Evolutionary conservation across 2,113 vertebrate genomes (phyloP).

Genomic region (Melanostigma gelatinosum): DNA sequence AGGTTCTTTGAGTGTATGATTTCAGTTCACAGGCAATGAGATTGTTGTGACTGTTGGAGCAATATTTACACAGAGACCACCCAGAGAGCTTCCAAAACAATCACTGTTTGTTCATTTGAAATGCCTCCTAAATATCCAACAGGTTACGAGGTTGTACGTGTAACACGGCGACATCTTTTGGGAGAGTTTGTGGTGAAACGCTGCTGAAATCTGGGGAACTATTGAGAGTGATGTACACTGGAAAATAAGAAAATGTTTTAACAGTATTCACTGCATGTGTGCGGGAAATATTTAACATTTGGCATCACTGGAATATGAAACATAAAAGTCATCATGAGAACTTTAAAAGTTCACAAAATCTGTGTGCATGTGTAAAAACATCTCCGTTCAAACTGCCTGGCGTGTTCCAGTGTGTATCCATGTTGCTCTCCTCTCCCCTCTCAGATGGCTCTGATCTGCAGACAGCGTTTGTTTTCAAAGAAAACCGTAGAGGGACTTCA

Average conservation of each 20-base stretch:
- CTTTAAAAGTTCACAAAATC: neutral
- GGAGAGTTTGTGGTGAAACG: conserved; percentile 15
- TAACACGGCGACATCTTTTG: conserved; percentile 4
- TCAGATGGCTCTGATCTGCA: conserved; percentile 51
- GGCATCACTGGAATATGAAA: neutral
- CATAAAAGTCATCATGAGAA: neutral
- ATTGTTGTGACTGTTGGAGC: conserved; percentile 55
- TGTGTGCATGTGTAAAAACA: neutral
- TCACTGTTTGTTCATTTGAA: conserved; percentile 61
- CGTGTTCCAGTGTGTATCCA: neutral
- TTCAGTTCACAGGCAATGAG: conserved; percentile 44
- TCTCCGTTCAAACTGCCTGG: neutral
- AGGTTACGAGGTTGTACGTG: conserved; percentile 36
- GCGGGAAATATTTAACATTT: neutral
- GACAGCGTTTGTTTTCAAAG: conserved; percentile 72
- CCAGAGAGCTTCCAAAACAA: conserved; percentile 56
- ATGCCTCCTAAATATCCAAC: conserved; percentile 42
- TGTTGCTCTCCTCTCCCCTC: conserved; percentile 10
- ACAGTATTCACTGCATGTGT: neutral
- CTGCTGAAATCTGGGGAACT: neutral
- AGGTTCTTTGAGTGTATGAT: conserved; percentile 49
- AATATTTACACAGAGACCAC: conserved; percentile 75
- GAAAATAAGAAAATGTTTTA: neutral
- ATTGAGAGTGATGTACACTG: neutral
- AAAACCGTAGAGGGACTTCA: conserved; percentile 56